Base-by-base conservation (phyloP, 2,888 invertebrate species). In the Pecten maximus region DNA sequence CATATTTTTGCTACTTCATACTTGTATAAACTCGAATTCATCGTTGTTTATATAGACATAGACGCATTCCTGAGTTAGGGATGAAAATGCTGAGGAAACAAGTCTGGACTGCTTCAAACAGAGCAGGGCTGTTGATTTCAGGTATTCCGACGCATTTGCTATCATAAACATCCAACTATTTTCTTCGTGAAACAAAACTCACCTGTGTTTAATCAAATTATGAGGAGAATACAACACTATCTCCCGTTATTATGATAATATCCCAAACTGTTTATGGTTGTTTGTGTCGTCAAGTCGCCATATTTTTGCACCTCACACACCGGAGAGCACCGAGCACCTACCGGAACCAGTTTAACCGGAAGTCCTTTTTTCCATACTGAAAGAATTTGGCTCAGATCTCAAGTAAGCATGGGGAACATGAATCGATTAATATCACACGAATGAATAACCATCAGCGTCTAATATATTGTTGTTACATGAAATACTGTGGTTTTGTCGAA, bases 201-300 rank as follows among this genome's bases (percentile, higher is more conserved):
- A 74, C 74, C 74, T 74, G 74, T 23, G 6, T 2, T 15, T 23
- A 74, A 10, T 35, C 0, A 74, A 74, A 74, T 6, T 1, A 74
- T 35, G 15, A 2, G 74, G 28, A 74, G 35, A 74, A 35, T 74
- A 28, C 16, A 35, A 74, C 35, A 28, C 74, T 74, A 35, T 74
- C 4, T 74, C 74, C 35, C 74, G 74, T 74, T 74, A 74, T 74
- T 35, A 74, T 74, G 74, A 74, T 74, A 74, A 74, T 74, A 74
- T 28, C 10, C 10, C 12, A 6, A 74, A 74, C 40, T 90, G 89
- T 90, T 92, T 89, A 89, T 74, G 39, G 54, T 90, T 88, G 88
- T 91, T 89, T 88, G 89, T 91, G 93, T 93, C 92, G 94, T 93
- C 91, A 93, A 91, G 93, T 89, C 91, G 92, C 89, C 89, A 89